Evolutionary conservation across 1,140 invertebrate genomes (phyloP).

Genomic region (Drosophila sp.): DNA sequence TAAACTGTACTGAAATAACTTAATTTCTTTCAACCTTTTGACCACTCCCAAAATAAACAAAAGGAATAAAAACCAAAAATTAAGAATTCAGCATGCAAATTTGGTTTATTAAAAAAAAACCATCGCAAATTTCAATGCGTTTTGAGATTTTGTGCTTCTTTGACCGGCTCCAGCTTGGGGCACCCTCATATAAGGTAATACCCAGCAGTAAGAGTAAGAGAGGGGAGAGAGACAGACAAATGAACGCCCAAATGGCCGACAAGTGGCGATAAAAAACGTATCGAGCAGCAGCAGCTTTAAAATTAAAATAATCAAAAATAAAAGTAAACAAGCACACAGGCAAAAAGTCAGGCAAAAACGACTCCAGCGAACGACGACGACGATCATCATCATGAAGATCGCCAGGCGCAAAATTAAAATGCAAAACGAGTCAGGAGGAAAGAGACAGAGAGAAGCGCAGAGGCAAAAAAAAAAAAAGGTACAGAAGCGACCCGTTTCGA

Average conservation of each 20-base stretch:
- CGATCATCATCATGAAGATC: slow-evolving; percentile 53
- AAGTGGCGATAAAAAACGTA: slow-evolving; percentile 69
- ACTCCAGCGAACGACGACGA: slow-evolving; percentile 41
- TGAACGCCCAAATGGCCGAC: slow-evolving; percentile 63
- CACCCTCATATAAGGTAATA: slow-evolving; percentile 46
- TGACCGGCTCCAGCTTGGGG: slow-evolving; percentile 50
- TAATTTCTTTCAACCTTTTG: slow-evolving; percentile 53
- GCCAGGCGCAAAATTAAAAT: slow-evolving; percentile 69
- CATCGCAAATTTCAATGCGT: slow-evolving; percentile 48
- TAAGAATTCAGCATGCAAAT: slow-evolving; percentile 78
- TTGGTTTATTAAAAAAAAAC: slow-evolving; percentile 65
- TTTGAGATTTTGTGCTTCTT: slow-evolving; percentile 42
- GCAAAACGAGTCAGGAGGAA: slow-evolving; percentile 70
- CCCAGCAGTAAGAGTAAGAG: slow-evolving; percentile 15
- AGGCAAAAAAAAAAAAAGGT: slow-evolving; percentile 26
- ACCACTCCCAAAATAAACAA: slow-evolving; percentile 33
- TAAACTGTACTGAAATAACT: slow-evolving; percentile 35
- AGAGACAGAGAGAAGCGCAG: slow-evolving; percentile 33
- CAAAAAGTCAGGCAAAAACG: slow-evolving; percentile 21
- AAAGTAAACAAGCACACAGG: slow-evolving; percentile 60
- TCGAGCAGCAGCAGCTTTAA: slow-evolving; percentile 66
- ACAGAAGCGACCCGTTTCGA: slow-evolving; percentile 34
- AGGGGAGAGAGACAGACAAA: slow-evolving; percentile 36
- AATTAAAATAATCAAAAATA: slow-evolving; percentile 80
- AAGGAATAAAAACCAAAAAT: slow-evolving; percentile 42